These are phyloP conservation scores for Molanna angustata DNA, from an alignment of 2,888 invertebrate genomes.

Conservation along the genomic window DNA sequence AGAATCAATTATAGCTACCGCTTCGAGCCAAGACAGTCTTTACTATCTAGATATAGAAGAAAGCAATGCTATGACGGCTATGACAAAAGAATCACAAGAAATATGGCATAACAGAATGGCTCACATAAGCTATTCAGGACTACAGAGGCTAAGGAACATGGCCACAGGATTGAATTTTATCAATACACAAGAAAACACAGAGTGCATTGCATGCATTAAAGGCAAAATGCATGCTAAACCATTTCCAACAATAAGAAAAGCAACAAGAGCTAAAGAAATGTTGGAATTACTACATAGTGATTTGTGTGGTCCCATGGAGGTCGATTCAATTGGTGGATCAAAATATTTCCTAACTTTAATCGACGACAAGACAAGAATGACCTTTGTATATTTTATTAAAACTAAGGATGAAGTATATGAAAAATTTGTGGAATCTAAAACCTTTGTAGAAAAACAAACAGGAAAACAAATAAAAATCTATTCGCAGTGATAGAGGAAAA, in stretches of 20 bases:
- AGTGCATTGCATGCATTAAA: no score
- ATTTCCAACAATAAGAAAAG: not conserved
- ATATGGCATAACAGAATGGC: conserved; percentile 1
- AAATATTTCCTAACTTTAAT: not conserved
- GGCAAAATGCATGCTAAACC: conserved; percentile 1
- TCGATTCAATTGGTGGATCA: not conserved
- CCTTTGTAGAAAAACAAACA: not conserved
- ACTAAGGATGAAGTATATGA: not conserved
- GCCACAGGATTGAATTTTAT: not conserved
- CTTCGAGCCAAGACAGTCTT: not conserved
- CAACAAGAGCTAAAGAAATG: not conserved
- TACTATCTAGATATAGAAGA: not conserved
- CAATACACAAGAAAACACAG: not conserved
- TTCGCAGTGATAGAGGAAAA: conserved; percentile 3
- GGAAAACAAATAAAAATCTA: not conserved
- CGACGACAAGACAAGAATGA: not conserved
- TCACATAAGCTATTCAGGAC: not conserved
- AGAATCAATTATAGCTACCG: not conserved
- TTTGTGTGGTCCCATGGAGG: conserved; percentile 3
- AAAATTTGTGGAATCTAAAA: conserved; percentile 4
- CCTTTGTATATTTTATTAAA: conserved; percentile 2
- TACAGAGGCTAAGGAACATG: not conserved
- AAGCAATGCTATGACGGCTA: not conserved
- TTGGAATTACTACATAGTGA: not conserved
- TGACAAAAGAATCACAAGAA: not conserved